Percentiles rank a stretch among this genome's conserved stretches.
Conservation (phyloP, 2,888 invertebrate species). For the Chamaedrilus cognettii region DNA sequence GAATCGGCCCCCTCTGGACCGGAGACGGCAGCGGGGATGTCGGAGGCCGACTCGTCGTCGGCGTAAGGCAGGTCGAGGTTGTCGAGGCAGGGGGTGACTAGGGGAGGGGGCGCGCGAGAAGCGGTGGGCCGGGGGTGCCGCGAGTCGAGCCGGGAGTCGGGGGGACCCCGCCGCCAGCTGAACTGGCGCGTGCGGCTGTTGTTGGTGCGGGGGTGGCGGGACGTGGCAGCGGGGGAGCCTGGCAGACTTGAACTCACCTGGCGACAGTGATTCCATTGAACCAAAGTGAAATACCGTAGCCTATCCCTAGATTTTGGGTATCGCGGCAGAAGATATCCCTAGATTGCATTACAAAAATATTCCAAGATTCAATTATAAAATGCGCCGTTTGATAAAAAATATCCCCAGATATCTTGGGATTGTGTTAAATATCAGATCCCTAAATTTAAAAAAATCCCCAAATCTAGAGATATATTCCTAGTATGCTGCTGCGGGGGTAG, state of each 20-base stretch:
- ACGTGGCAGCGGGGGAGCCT: constrained; percentile 95
- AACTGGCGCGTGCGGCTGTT: constrained; percentile 17
- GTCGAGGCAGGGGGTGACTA: constrained; percentile 26
- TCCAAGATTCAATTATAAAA: too few relatives aligned
- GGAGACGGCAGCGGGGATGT: constrained; percentile 72
- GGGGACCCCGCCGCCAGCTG: constrained; percentile 18
- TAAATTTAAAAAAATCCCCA: too few relatives aligned
- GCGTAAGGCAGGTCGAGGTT: constrained; percentile 32
- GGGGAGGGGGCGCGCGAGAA: constrained; percentile 11
- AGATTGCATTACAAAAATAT: too few relatives aligned
- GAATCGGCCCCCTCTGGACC: neutral
- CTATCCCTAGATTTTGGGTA: too few relatives aligned
- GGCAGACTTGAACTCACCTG: constrained; percentile 97
- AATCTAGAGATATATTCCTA: too few relatives aligned
- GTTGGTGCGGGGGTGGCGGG: too few relatives aligned
- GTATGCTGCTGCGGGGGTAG: constrained; percentile 72
- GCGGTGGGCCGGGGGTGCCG: neutral
- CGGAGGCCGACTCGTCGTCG: constrained; percentile 27
- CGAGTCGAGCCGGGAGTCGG: neutral
- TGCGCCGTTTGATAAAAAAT: too few relatives aligned
- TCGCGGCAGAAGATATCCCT: too few relatives aligned
- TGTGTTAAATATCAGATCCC: too few relatives aligned
- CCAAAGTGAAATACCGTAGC: too few relatives aligned
- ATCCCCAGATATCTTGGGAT: too few relatives aligned
- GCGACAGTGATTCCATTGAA: too few relatives aligned